Evolutionary conservation across 2,888 invertebrate genomes (phyloP).

Genomic region (Boloria selene): DNA sequence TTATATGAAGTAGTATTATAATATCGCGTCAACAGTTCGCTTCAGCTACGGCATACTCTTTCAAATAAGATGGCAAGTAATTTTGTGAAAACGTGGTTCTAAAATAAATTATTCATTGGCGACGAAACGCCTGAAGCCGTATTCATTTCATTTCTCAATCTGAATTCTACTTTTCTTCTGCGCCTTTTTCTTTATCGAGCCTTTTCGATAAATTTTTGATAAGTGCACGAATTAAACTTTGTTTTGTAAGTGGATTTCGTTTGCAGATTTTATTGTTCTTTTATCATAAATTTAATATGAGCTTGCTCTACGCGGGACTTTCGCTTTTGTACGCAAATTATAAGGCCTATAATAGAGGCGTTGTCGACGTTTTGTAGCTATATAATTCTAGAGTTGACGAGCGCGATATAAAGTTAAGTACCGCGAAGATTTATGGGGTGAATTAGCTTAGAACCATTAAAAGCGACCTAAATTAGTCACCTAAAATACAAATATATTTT

Average conservation of each 20-base stretch:
- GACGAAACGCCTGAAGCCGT: constrained; percentile 80
- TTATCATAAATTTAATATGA: constrained; percentile 33
- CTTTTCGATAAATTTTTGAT: constrained; percentile 78
- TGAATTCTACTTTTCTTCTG: constrained; percentile 73
- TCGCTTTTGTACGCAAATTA: constrained; percentile 28
- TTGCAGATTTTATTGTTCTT: constrained; percentile 41
- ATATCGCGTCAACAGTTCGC: constrained; percentile 35
- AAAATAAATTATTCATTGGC: constrained; percentile 82
- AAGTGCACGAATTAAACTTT: constrained; percentile 69
- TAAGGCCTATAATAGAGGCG: constrained; percentile 30
- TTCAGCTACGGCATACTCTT: constrained; percentile 61
- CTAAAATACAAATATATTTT: constrained; percentile 33
- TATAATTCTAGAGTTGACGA: constrained; percentile 41
- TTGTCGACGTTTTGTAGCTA: constrained; percentile 31
- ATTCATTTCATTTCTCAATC: constrained; percentile 82
- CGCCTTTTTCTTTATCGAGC: constrained; percentile 70
- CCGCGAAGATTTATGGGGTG: constrained; percentile 40
- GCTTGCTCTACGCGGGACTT: constrained; percentile 14
- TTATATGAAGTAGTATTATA: constrained; percentile 26
- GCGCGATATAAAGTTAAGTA: constrained; percentile 41
- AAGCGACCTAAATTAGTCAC: constrained; percentile 38
- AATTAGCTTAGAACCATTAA: constrained; percentile 40
- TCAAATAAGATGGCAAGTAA: constrained; percentile 77
- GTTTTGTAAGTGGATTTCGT: constrained; percentile 42
- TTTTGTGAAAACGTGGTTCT: constrained; percentile 77